Percentiles rank a stretch among this genome's conserved stretches.
Evolutionary conservation across 2,888 invertebrate genomes (phyloP).

Genomic region (Micropterix aruncella): DNA sequence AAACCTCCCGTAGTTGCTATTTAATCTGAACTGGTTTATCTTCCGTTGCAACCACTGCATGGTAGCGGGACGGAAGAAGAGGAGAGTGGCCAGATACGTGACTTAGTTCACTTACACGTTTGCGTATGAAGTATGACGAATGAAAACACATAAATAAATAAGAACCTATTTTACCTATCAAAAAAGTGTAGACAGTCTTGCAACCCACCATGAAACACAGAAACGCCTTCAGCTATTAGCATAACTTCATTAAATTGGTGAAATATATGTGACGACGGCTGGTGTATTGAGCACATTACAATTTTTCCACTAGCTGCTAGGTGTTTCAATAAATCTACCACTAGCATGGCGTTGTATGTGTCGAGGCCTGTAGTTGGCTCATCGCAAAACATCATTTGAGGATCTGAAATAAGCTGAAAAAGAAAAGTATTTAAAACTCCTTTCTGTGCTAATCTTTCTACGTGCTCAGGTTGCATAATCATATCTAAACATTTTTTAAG

Average conservation of each 20-base stretch:
- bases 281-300: slow-evolving; percentile 78
- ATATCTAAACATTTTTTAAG: too few relatives aligned
- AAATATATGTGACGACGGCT: slow-evolving; percentile 75
- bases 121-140: neutral
- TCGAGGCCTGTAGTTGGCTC: slow-evolving; percentile 90
- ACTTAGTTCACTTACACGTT: neutral
- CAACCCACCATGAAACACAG: slow-evolving; percentile 64
- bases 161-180: slow-evolving; percentile 34
- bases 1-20: too few relatives aligned
- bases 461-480: too few relatives aligned
- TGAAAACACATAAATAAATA: neutral
- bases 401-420: slow-evolving; percentile 64
- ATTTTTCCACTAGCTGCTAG: slow-evolving; percentile 51
- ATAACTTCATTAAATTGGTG: slow-evolving; percentile 64
- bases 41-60: too few relatives aligned
- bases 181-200: slow-evolving; percentile 49
- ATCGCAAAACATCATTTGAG: slow-evolving; percentile 79
- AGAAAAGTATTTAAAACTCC: too few relatives aligned
- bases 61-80: too few relatives aligned
- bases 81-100: neutral
- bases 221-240: slow-evolving; percentile 61
- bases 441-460: too few relatives aligned
- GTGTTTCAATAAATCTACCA: slow-evolving; percentile 53
- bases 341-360: slow-evolving; percentile 70
- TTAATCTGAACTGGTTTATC: too few relatives aligned